Conservation (phyloP, 2,888 invertebrate species). For the Hydriomena furcata region DNA sequence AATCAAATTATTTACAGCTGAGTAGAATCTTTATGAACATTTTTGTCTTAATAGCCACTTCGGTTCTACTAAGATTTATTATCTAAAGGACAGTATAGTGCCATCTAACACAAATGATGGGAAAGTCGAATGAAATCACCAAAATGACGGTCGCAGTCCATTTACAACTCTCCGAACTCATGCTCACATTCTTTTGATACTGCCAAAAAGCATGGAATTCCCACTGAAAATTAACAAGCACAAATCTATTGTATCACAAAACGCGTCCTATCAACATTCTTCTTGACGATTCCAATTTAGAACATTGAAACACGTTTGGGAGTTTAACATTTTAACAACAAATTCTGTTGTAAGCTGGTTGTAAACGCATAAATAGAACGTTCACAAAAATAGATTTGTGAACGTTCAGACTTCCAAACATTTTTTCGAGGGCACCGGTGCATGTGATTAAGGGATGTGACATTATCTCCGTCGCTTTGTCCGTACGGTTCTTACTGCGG, state of each 20-base stretch:
- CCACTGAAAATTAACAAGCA: constrained; percentile 62
- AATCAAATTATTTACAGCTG: constrained; percentile 40
- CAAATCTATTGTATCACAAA: constrained; percentile 61
- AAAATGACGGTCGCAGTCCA: constrained; percentile 69
- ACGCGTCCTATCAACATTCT: constrained; percentile 61
- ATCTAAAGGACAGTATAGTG: constrained; percentile 61
- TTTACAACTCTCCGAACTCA: constrained; percentile 66
- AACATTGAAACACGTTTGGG: constrained; percentile 64
- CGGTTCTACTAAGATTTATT: constrained; percentile 60
- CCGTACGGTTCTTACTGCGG: constrained; percentile 72
- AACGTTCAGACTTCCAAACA: constrained; percentile 71
- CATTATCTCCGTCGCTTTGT: constrained; percentile 76
- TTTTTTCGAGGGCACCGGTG: constrained; percentile 78
- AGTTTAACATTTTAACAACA: constrained; percentile 67
- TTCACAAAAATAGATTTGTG: constrained; percentile 63
- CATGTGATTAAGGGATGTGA: constrained; percentile 83
- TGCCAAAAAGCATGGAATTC: constrained; percentile 65
- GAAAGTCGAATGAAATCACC: constrained; percentile 63
- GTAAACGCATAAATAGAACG: constrained; percentile 67
- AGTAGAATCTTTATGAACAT: constrained; percentile 42
- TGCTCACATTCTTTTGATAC: constrained; percentile 62
- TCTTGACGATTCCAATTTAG: constrained; percentile 66
- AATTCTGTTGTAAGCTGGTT: constrained; percentile 62
- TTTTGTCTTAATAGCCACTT: constrained; percentile 52
- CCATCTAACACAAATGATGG: constrained; percentile 62